Percentiles rank a stretch among this genome's conserved stretches.
These are phyloP conservation scores for Berghia stephanieae DNA, from an alignment of 1,140 invertebrate species.

Conservation along the genomic window DNA sequence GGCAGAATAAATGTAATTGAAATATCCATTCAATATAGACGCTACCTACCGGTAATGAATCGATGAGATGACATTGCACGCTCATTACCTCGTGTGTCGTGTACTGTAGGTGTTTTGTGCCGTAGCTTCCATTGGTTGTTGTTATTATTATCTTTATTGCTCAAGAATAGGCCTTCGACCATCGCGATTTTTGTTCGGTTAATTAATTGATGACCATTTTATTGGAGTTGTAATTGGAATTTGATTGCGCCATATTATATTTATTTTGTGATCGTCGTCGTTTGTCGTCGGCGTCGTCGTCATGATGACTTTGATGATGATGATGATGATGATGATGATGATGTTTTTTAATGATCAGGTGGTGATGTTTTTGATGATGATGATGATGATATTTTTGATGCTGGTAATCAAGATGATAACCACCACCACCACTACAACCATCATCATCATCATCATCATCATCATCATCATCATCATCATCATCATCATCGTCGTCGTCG, in stretches of 20 bases:
- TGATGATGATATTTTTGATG: background rate
- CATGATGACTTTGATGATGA: background rate
- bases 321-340: slow-evolving; percentile 9
- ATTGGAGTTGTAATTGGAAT: no score
- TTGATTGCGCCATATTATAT: no score
- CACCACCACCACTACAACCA: no score
- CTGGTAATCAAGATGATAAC: background rate
- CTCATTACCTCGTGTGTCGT: slow-evolving; percentile 51
- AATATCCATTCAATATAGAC: no score
- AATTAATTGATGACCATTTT: slow-evolving; percentile 46
- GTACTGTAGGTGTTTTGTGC: slow-evolving; percentile 44
- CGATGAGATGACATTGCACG: no score
- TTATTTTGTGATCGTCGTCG: background rate
- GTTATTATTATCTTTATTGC: slow-evolving; percentile 51
- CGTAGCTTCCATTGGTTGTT: slow-evolving; percentile 48
- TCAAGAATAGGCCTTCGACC: slow-evolving; percentile 43
- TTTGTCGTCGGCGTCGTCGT: background rate
- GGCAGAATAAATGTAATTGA: no score
- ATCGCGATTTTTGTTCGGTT: slow-evolving; percentile 46
- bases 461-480: background rate
- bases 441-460: background rate
- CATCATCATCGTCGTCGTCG: background rate
- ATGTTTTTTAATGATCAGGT: background rate
- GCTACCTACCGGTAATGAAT: no score
- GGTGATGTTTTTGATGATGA: background rate